These are phyloP conservation scores for Zoanthus sociatus DNA, from an alignment of 92 coral and sea anemone genomes.

Conservation along the genomic window DNA sequence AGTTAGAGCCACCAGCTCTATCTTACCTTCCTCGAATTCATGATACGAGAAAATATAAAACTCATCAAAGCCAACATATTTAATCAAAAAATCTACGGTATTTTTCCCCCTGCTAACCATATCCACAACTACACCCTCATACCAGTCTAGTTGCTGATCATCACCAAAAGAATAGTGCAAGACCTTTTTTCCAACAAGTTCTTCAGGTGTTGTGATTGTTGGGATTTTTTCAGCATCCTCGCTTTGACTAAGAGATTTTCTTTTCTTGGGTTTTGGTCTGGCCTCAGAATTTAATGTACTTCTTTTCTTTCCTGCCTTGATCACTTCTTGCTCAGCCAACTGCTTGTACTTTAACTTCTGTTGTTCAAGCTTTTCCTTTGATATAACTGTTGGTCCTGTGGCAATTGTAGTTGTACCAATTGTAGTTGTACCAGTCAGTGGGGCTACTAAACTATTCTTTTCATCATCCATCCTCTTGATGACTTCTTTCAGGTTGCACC, in stretches of 20 bases:
- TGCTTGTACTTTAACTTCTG: conserved; percentile 33
- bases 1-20: not conserved
- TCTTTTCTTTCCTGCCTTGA: conserved; percentile 40
- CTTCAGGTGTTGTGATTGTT: conserved; percentile 10
- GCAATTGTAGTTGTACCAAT: not conserved
- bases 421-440: not conserved
- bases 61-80: conserved; percentile 39
- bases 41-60: conserved; percentile 20
- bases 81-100: conserved; percentile 32
- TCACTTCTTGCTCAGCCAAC: conserved; percentile 27
- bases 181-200: conserved; percentile 36
- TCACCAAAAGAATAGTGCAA: conserved; percentile 37
- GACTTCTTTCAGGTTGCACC: conserved; percentile 16
- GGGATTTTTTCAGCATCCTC: not conserved
- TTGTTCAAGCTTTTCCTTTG: conserved; percentile 1
- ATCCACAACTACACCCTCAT: conserved; percentile 42
- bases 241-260: conserved; percentile 5
- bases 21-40: conserved; percentile 38
- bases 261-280: conserved; percentile 23
- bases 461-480: conserved; percentile 11
- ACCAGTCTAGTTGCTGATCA: conserved; percentile 44
- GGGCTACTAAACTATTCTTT: conserved; percentile 6
- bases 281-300: not conserved
- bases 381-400: conserved; percentile 19
- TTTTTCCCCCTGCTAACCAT: conserved; percentile 6